Base-by-base conservation (phyloP, 37 sponge, comb jelly and placozoan species). In the Bolinopsis microptera region DNA sequence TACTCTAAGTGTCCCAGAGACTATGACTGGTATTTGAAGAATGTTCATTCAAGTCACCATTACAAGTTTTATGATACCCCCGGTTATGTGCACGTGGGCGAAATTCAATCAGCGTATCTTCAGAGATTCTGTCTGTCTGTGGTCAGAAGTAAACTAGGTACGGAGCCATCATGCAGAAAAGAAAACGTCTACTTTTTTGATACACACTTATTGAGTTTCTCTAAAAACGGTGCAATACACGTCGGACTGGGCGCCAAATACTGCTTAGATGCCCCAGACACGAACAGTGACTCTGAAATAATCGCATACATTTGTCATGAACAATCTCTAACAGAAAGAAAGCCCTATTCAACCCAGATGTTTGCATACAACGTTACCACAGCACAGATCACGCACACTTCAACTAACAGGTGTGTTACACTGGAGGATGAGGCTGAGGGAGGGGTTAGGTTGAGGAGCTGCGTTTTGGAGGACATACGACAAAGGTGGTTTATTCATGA, bases 1-100 rank as follows among this genome's bases (percentile, higher is more conserved):
- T n/a, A n/a, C 32, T 8, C 27, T 3, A 72, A 72, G 18, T 72
- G 75, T 28, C 75, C 27, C 13, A 3, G 5, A 3, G 18, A 72
- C 75, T 72, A 72, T 24, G 31, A 72, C 32, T 72, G 75, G 75
- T 72, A 72, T 72, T n/a, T 72, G 26, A 30, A 72, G 22, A 72
- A 72, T 72, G 26, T 72, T 23, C 75, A 72, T 24, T 30, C 27
- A 5, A 28, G 31, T n/a, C 18, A 48, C 13, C 61, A 48, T 48
- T 48, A 48, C 61, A 48, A 48, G 13, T 48, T 48, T 13, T 48
- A 48, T 13, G 13, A 13, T 13, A 48, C 61, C 5, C 61, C 61
- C 61, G 61, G 61, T 13, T 48, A 18, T 48, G 61, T 48, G 9
- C 61, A 48, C 13, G 61, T 48, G 13, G 75, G n/a, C 13, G 75